phyloP scores from a whole-genome alignment of 2,888 invertebrate species.

The Lasius fuliginosus region DNA sequence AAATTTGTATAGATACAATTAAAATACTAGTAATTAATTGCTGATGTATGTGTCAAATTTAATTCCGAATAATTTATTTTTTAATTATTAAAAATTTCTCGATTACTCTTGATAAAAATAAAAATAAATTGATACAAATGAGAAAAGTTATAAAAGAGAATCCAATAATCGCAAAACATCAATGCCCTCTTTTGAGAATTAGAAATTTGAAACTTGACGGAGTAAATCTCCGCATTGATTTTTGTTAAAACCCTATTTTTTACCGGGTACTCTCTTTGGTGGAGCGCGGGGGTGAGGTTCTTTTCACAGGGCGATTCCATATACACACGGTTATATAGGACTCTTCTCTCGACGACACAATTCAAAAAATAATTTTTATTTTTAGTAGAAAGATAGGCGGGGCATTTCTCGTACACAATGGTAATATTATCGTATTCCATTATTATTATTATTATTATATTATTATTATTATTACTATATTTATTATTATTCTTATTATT shows the following conservation, averaged over 20 bases:
- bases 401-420: constrained; percentile 78
- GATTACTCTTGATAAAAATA: neutral
- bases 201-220: constrained; percentile 27
- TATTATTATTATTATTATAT: constrained; percentile 67
- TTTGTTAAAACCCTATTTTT: constrained; percentile 36
- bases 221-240: constrained; percentile 7
- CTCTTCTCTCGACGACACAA: constrained; percentile 79
- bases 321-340: constrained; percentile 74
- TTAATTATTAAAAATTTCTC: neutral
- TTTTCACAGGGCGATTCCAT: constrained; percentile 70
- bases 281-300: constrained; percentile 49
- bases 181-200: neutral
- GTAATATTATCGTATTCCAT: constrained; percentile 75
- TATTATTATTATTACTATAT: constrained; percentile 67
- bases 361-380: constrained; percentile 84
- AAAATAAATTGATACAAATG: neutral
- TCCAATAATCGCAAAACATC: constrained; percentile 5
- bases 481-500: constrained; percentile 68
- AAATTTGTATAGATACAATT: neutral
- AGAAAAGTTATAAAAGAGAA: neutral
- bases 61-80: neutral
- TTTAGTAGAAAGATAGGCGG: constrained; percentile 84
- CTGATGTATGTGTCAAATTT: neutral
- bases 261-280: constrained; percentile 39
- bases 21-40: neutral